phyloP scores from a whole-genome alignment of 2,797 vertebrate genomes.

The Enteromius trimaculatus region DNA sequence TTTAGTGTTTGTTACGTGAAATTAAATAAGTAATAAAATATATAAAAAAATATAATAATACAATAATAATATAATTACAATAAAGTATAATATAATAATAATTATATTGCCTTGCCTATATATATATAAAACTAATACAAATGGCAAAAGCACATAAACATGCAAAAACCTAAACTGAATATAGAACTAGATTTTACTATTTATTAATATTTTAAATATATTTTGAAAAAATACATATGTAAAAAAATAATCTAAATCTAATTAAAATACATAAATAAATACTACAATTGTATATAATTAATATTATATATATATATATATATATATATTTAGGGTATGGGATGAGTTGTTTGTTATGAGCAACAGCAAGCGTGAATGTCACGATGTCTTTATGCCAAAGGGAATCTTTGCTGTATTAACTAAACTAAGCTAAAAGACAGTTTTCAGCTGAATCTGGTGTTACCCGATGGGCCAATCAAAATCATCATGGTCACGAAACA shows the following conservation, averaged over 20 bases:
- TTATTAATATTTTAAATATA: no score
- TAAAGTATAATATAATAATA: not conserved
- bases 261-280: not conserved
- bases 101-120: not conserved
- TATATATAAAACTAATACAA: not conserved
- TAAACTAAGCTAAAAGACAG: not conserved
- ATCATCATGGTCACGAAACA: constrained; percentile 45
- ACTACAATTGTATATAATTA: not conserved
- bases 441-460: not conserved
- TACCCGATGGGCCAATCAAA: constrained; percentile 21
- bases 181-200: no score
- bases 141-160: not conserved
- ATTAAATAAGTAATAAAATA: not conserved
- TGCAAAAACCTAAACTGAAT: not conserved
- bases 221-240: no score
- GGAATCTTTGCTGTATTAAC: not conserved
- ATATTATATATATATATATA: not conserved
- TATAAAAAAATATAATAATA: not conserved
- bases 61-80: no score
- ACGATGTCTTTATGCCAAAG: not conserved
- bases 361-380: not conserved
- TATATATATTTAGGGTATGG: not conserved
- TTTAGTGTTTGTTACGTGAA: not conserved
- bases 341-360: not conserved
- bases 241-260: no score